Base-by-base conservation (phyloP, 1,140 invertebrate species). In the Drosophila ohnishii region DNA sequence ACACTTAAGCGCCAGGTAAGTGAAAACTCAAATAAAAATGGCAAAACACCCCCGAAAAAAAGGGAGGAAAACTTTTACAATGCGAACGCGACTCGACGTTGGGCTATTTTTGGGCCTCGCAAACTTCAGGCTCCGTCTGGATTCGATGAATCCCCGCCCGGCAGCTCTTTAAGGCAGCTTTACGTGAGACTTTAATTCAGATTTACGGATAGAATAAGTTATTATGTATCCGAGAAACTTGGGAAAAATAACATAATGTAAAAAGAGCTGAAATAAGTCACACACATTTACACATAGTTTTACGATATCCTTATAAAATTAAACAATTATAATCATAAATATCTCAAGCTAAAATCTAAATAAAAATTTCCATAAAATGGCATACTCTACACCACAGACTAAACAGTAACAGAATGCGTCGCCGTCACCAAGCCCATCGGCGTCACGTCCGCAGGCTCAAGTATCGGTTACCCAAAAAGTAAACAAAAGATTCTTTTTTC, bases 11-110 rank as follows among this genome's bases (percentile, higher is more conserved):
- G 64, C 64, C 67, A 82, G 80, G 80, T 83, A 83, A 83, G 80
- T 83, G 80, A 83, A 83, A 83, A 83, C 80, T 83, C 80, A 83
- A 83, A 83, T 83, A 83, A 83, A 83, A 83, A 77, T 64, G 73
- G 60, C 40, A 69, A 35, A 56, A 44, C 56, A 35, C 22, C 56
- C 50, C 47, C 37, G 28, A 39, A 74, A 74, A 50, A 71, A 50
- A 77, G 56, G n/a, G 56, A 45, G 53, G 37, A 77, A 75, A 78
- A 78, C 80, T 83, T 83, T 82, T 74, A 78, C 79, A 82, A 81
- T 81, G 78, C 53, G 61, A 67, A 59, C 55, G 39, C 39, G 48
- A 60, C 55, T 50, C 70, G 48, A 69, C 47, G 63, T 44, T 37
- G 48, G 64, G 61, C 65, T 69, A 66, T 69, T 69, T 67, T 66